Conservation (phyloP, 92 coral and sea anemone genomes). For the Porites lobata region DNA sequence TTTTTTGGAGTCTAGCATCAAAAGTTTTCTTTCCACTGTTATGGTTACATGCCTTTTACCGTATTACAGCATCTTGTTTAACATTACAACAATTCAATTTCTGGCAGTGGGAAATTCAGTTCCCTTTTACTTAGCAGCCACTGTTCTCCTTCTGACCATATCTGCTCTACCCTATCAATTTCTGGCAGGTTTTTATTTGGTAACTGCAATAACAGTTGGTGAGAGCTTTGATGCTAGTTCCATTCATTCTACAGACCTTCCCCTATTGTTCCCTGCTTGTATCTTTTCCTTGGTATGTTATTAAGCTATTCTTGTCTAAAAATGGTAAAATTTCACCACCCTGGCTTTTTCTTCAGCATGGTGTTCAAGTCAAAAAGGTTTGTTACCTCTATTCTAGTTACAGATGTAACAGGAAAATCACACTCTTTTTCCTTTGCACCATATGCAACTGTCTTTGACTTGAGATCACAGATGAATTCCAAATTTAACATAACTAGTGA, state of each 20-base stretch:
- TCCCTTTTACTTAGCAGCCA: neutral
- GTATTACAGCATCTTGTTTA: too few relatives aligned
- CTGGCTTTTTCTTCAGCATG: neutral
- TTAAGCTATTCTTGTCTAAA: neutral
- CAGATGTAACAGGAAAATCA: neutral
- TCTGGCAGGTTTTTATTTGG: neutral
- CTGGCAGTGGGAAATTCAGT: neutral
- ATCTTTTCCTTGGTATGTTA: neutral
- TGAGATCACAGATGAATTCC: neutral
- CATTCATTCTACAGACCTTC: neutral
- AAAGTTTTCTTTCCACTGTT: too few relatives aligned
- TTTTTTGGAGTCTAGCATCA: too few relatives aligned
- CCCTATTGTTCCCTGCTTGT: neutral
- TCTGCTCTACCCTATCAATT: neutral
- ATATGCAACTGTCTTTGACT: neutral
- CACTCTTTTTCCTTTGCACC: neutral
- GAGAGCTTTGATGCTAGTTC: neutral
- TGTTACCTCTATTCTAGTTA: neutral
- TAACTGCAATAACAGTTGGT: neutral
- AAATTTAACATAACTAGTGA: constrained; percentile 2
- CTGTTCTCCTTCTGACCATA: neutral
- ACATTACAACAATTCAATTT: too few relatives aligned
- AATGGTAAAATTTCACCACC: neutral
- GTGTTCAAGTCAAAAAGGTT: constrained; percentile 1
- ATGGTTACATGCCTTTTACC: too few relatives aligned